These are phyloP conservation scores for Pagrus major DNA, from an alignment of 2,113 vertebrate species.

Conservation along the genomic window DNA sequence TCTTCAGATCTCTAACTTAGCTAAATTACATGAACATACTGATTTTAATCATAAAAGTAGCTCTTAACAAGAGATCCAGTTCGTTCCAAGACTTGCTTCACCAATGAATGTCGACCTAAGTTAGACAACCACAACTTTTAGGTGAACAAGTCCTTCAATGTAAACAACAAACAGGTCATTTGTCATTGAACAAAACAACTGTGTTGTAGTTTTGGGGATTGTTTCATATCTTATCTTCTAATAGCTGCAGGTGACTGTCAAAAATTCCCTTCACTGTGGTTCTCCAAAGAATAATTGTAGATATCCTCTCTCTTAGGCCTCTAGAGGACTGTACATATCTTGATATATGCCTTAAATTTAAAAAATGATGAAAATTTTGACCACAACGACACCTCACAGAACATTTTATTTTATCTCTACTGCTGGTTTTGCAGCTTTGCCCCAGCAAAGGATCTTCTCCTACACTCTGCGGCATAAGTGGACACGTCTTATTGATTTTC, in stretches of 20 bases:
- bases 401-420: conserved; percentile 89
- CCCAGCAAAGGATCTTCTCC: conserved; percentile 88
- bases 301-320: conserved; percentile 1
- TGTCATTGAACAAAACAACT: not conserved
- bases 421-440: conserved; percentile 88
- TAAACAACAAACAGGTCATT: not conserved
- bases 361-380: conserved; percentile 84
- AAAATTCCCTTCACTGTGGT: not conserved
- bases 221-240: not conserved
- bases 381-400: conserved; percentile 74
- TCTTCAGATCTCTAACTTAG: not conserved
- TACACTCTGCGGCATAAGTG: conserved; percentile 92
- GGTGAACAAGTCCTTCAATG: not conserved
- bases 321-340: not conserved
- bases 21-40: not conserved
- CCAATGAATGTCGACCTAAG: not conserved
- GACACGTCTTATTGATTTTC: conserved; percentile 98
- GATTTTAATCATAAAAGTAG: not conserved
- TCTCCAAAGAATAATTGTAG: not conserved
- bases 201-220: not conserved
- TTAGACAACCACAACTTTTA: conserved; percentile 9
- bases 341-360: conserved; percentile 59
- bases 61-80: not conserved
- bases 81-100: not conserved
- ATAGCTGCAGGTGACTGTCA: not conserved